Conservation (phyloP, 2,113 vertebrate genomes). For the Urocolius indicus region DNA sequence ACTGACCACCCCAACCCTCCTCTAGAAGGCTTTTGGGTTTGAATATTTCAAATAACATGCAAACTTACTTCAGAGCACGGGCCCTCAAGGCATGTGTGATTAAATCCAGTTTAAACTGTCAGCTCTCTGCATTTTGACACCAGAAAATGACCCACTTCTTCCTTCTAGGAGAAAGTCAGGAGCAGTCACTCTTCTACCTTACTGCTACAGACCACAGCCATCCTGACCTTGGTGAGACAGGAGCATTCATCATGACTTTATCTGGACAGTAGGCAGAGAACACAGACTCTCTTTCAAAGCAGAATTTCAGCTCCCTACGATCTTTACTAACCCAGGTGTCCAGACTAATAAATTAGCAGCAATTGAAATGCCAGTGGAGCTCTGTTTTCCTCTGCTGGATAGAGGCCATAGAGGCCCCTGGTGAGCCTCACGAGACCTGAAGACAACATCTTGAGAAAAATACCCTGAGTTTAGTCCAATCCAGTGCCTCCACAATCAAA, state of each 20-base stretch:
- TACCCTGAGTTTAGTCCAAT: background rate
- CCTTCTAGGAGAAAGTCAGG: background rate
- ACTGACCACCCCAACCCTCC: background rate
- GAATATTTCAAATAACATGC: background rate
- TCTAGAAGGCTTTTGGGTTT: background rate
- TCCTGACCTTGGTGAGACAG: background rate
- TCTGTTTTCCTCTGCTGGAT: background rate
- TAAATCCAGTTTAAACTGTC: constrained; percentile 7
- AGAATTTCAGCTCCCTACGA: background rate
- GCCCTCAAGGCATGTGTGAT: background rate
- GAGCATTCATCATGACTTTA: background rate
- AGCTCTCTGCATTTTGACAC: background rate
- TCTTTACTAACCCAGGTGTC: background rate
- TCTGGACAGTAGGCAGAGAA: background rate
- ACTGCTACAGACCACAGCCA: background rate
- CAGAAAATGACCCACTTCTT: background rate
- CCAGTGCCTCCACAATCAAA: background rate
- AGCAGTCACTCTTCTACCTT: background rate
- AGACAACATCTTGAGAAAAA: background rate
- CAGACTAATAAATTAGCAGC: background rate
- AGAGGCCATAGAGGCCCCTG: background rate
- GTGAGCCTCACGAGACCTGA: background rate
- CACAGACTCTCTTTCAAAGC: background rate
- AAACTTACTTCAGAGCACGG: background rate
- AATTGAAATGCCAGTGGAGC: background rate